phyloP scores from a whole-genome alignment of 2,797 vertebrate genomes.

The Gymnothorax reevesii region DNA sequence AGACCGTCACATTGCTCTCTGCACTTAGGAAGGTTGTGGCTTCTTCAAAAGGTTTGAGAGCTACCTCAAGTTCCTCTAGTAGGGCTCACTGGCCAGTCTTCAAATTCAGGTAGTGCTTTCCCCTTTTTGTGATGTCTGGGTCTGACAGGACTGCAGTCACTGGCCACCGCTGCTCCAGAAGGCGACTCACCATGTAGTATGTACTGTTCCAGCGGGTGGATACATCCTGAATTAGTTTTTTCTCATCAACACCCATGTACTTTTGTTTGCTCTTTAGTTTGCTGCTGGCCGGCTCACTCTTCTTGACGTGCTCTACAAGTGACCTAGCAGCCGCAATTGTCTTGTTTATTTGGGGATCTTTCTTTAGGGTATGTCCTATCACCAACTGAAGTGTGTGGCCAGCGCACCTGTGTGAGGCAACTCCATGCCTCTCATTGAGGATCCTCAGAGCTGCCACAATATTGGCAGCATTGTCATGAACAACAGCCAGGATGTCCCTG shows the following conservation, averaged over 20 bases:
- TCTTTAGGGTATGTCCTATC: constrained; percentile 18
- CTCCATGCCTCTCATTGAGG: constrained; percentile 27
- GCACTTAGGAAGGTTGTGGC: constrained; percentile 21
- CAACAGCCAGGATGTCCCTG: constrained; percentile 11
- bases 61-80: constrained; percentile 24
- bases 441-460: constrained; percentile 28
- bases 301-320: constrained; percentile 17
- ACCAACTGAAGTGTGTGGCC: constrained; percentile 27
- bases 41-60: constrained; percentile 20
- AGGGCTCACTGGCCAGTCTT: constrained; percentile 23
- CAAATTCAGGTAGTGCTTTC: constrained; percentile 8
- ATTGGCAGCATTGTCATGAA: constrained; percentile 39
- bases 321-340: background rate
- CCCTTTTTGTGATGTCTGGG: background rate
- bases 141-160: background rate
- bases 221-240: constrained; percentile 26
- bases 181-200: background rate
- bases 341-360: constrained; percentile 15
- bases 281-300: constrained; percentile 19
- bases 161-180: constrained; percentile 2
- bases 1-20: constrained; percentile 11
- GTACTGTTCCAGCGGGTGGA: constrained; percentile 1
- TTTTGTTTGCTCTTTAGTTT: constrained; percentile 37
- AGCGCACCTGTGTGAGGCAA: constrained; percentile 17
- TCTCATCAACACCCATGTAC: constrained; percentile 14